Conservation (phyloP, 1,140 invertebrate species). For the Agrypnia vestita region DNA sequence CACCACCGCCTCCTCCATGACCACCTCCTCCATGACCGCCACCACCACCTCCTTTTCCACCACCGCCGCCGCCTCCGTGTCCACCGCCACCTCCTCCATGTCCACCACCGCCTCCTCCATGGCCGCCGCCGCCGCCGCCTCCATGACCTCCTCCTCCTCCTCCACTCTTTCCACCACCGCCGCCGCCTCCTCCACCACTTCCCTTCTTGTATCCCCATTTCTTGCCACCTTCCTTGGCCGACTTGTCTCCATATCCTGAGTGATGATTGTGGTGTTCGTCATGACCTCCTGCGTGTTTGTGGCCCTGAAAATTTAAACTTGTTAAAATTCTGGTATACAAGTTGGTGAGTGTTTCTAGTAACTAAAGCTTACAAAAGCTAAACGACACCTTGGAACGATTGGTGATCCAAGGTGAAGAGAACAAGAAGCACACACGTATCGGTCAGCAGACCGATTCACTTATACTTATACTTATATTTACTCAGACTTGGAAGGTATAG, state of each 20-base stretch:
- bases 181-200: slow-evolving; percentile 61
- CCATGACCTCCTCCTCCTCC: slow-evolving; percentile 23
- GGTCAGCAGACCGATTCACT: too few relatives aligned
- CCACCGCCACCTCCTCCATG: slow-evolving; percentile 18
- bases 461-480: too few relatives aligned
- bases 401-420: too few relatives aligned
- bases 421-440: too few relatives aligned
- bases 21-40: slow-evolving; percentile 77
- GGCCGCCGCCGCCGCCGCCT: slow-evolving; percentile 15
- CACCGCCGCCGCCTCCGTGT: slow-evolving; percentile 38
- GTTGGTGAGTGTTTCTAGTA: too few relatives aligned
- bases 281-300: slow-evolving; percentile 73
- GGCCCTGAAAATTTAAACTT: slow-evolving; percentile 65
- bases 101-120: not conserved
- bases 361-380: too few relatives aligned
- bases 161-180: slow-evolving; percentile 29
- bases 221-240: slow-evolving; percentile 72
- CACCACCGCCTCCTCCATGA: slow-evolving; percentile 66
- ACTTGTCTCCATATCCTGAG: slow-evolving; percentile 69
- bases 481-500: too few relatives aligned
- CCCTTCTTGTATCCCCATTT: slow-evolving; percentile 75
- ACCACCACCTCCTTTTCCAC: slow-evolving; percentile 61
- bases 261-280: slow-evolving; percentile 72
- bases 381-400: too few relatives aligned
- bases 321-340: too few relatives aligned